Conservation (phyloP, 2,113 vertebrate genomes). For the Cyanoliseus patagonus region DNA sequence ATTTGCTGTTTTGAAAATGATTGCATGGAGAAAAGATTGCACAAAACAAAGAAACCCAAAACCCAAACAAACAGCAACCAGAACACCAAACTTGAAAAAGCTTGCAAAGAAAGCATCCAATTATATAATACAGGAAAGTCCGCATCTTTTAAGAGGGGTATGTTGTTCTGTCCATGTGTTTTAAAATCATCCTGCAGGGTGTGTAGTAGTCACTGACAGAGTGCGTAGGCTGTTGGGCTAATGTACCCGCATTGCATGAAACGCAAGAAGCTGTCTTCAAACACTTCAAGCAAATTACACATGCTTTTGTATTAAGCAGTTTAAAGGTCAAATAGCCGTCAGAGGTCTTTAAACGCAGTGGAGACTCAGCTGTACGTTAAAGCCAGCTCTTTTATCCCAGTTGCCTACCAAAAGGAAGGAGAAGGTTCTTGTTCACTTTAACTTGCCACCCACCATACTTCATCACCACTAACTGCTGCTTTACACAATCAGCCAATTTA, state of each 20-base stretch:
- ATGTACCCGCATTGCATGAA: background rate
- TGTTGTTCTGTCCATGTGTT: background rate
- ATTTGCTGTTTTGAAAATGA: background rate
- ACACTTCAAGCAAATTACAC: background rate
- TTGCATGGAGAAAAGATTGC: background rate
- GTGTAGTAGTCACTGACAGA: background rate
- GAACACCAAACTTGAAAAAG: background rate
- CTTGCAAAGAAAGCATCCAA: background rate
- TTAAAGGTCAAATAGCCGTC: background rate
- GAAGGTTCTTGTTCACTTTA: background rate
- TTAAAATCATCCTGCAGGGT: background rate
- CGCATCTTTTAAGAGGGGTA: too few species aligned
- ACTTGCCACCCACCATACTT: background rate
- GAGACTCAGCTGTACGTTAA: background rate
- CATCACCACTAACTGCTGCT: background rate
- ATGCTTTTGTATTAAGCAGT: background rate
- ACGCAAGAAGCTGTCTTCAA: background rate
- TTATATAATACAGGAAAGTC: background rate
- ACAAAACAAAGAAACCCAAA: background rate
- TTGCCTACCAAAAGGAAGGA: background rate
- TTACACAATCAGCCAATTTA: background rate
- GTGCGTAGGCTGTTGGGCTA: background rate
- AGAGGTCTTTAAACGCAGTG: background rate
- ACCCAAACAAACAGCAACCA: background rate
- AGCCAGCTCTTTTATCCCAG: background rate